Percentiles rank a stretch among this genome's conserved stretches.
phyloP scores from a whole-genome alignment of 2,113 vertebrate genomes.

The Geothlypis trichas region DNA sequence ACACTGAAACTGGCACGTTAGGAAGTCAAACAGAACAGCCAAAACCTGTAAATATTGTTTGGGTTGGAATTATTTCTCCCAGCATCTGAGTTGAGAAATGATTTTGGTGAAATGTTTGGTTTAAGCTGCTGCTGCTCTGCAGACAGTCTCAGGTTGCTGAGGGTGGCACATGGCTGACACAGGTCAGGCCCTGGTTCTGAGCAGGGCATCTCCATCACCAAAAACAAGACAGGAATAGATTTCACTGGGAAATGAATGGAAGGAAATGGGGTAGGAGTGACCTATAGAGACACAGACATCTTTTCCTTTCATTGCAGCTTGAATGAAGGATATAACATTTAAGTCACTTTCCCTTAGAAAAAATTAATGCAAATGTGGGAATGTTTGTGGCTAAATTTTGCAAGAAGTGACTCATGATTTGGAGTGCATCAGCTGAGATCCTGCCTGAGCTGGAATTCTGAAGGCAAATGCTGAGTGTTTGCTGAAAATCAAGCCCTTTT shows the following conservation, averaged over 20 bases:
- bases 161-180: background rate
- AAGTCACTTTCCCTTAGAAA: background rate
- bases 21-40: background rate
- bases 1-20: background rate
- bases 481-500: conserved; percentile 22
- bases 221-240: background rate
- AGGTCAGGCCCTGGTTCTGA: background rate
- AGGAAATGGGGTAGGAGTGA: background rate
- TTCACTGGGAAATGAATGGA: background rate
- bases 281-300: background rate
- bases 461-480: background rate
- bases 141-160: background rate
- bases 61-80: background rate
- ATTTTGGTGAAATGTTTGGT: background rate
- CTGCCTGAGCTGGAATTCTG: background rate
- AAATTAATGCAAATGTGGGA: background rate
- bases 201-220: background rate
- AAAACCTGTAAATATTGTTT: background rate
- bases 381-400: conserved; percentile 6
- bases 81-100: background rate
- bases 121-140: background rate
- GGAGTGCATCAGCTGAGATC: background rate
- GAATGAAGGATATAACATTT: background rate
- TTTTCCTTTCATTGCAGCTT: background rate
- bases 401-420: background rate